These are phyloP conservation scores for Pachycephala philippinensis DNA, from an alignment of 2,113 vertebrate genomes.

Conservation along the genomic window DNA sequence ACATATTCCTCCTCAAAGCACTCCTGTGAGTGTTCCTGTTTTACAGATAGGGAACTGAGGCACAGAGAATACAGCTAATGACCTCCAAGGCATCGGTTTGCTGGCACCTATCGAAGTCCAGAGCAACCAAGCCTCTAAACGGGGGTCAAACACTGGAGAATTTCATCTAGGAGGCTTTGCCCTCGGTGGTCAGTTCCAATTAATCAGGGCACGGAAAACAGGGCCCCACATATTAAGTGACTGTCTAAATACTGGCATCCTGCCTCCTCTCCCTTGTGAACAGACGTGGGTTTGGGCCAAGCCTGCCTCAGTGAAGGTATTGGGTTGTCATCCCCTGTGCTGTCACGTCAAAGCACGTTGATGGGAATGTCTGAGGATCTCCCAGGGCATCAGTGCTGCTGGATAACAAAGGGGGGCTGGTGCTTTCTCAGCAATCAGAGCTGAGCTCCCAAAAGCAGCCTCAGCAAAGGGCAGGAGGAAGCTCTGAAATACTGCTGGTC, in stretches of 20 bases:
- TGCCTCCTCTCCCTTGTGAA: not conserved
- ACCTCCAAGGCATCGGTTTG: not conserved
- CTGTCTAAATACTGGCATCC: not conserved
- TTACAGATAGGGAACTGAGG: not conserved
- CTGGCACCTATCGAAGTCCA: not conserved
- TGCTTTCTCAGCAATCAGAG: not conserved
- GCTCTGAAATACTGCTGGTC: not conserved
- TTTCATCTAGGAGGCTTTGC: not conserved
- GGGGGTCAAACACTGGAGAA: not conserved
- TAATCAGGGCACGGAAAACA: not conserved
- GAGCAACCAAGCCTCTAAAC: not conserved
- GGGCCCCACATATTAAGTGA: not conserved
- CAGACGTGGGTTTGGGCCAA: not conserved
- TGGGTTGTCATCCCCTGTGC: not conserved
- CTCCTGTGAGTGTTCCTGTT: not conserved
- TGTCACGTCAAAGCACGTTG: accelerated
- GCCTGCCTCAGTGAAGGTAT: not conserved
- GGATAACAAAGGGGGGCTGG: not conserved
- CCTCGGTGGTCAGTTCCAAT: not conserved
- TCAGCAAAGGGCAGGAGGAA: not conserved
- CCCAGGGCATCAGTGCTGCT: not conserved
- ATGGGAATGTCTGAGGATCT: not conserved
- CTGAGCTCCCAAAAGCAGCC: not conserved
- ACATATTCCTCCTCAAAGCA: not conserved
- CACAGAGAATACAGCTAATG: not conserved